Evolutionary conservation across 2,888 invertebrate species (phyloP), one percentile per base, ranked within the genome.

Genomic region (Patella pellucida): DNA sequence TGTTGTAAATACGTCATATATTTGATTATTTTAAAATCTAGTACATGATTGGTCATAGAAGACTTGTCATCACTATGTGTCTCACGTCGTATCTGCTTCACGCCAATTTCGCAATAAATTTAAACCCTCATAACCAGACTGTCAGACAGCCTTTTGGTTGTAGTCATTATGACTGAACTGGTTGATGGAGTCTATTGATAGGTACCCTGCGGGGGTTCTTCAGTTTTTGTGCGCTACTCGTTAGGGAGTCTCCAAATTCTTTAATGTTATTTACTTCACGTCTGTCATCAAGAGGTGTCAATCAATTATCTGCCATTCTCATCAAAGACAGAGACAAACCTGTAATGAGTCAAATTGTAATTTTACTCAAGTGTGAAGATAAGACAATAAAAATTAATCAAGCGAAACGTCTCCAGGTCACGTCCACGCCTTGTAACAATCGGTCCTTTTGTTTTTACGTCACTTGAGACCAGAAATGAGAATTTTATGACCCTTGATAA

Each of bases 281-380:
- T 62, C 62, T 62, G 62, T 62, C 62, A 62, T 62, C 19, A 12
- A 19, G 19, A 62, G 23, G 62, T 62, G 62, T 62, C 62, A 62
- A 62, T 62, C 62, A 62, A 19, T 62, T 62, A 23, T 62, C 62
- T 62, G 62, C 23, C 62, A 62, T 62, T 23, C 62, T 62, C 12
- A 12, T 23, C 19, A 23, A 23, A 23, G 19, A 23, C 12, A 62
- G 23, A 23, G 19, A 23, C 11, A 23, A 62, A 16, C 11, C 23
- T 23, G 23, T 62, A 23, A 19, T 23, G 11, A 19, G 62, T 3
- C 12, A 14, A 23, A 62, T 23, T 23, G 23, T 62, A 62, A 62
- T 23, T 14, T 62, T 23, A 62, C 19, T 62, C 62, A 62, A 23
- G 62, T 23, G 23, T 23, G 62, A 62, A 23, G 19, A 23, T 62